A percentile compares a stretch with the other conserved stretches of the same genome.
Evolutionary conservation across 2,113 vertebrate species (phyloP).

Genomic region (Electrona antarctica): DNA sequence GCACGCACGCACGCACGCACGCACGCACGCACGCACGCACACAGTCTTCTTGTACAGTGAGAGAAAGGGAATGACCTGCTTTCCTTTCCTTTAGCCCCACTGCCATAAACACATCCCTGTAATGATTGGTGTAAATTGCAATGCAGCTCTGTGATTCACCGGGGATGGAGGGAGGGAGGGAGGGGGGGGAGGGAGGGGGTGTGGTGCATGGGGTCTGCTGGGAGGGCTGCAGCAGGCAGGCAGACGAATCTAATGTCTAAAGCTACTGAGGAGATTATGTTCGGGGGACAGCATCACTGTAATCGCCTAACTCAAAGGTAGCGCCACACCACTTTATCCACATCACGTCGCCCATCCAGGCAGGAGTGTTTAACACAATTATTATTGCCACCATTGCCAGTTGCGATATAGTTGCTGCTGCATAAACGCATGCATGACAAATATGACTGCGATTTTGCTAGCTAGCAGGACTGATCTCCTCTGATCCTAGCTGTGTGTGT

Average conservation of each 20-base stretch:
- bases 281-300: background rate
- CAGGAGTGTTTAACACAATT: background rate
- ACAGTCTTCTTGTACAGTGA: no score
- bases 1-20: slow-evolving; percentile 1
- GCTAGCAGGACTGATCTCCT: background rate
- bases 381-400: slow-evolving; percentile 10
- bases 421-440: slow-evolving; percentile 7
- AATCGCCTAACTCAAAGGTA: background rate
- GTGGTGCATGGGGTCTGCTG: no score
- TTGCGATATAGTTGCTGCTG: background rate
- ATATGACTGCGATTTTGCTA: slow-evolving; percentile 20
- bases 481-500: slow-evolving; percentile 6
- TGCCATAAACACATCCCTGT: background rate
- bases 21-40: slow-evolving; percentile 2
- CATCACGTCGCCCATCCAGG: background rate
- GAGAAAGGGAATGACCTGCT: no score
- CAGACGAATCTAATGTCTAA: slow-evolving; percentile 11
- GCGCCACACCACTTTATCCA: background rate
- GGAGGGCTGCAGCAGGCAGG: background rate
- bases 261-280: slow-evolving; percentile 11
- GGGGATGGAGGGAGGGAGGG: no score
- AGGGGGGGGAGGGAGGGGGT: no score
- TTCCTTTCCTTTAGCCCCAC: background rate
- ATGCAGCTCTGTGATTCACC: background rate
- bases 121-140: background rate